phyloP scores from a whole-genome alignment of 37 sponge, comb jelly and placozoan species.

The Petrosia ficiformis region DNA sequence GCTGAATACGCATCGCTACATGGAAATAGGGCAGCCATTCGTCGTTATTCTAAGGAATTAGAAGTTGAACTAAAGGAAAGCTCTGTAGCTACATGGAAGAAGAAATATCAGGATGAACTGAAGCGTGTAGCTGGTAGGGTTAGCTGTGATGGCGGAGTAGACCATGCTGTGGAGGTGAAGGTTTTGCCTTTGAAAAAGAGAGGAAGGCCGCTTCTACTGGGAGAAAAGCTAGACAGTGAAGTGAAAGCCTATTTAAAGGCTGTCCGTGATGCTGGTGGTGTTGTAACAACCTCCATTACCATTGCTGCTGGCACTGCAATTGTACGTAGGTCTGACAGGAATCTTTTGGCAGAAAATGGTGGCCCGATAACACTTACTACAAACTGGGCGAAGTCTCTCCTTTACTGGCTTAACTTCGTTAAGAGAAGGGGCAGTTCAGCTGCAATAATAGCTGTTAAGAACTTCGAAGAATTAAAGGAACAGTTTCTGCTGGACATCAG shows the following conservation, averaged over 20 bases:
- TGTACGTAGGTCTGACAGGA: constrained; percentile 30
- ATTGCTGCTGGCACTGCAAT: constrained; percentile 47
- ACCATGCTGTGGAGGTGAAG: too few species aligned
- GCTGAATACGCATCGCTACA: constrained; percentile 1
- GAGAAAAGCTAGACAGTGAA: too few species aligned
- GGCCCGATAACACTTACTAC: constrained; percentile 26
- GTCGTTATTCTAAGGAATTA: constrained; percentile 4
- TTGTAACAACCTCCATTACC: constrained; percentile 34
- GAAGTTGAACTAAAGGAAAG: neutral
- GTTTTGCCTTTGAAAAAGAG: too few species aligned
- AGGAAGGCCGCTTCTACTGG: too few species aligned
- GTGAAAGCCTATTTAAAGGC: too few species aligned
- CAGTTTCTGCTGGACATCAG: constrained; percentile 29
- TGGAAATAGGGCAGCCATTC: neutral
- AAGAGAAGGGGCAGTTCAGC: constrained; percentile 52
- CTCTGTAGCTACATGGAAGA: constrained; percentile 7
- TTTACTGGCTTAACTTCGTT: constrained; percentile 33
- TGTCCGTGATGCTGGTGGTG: too few species aligned
- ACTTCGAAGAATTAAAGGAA: constrained; percentile 29
- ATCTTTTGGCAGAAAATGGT: constrained; percentile 29
- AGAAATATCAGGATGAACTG: neutral
- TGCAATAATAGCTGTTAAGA: constrained; percentile 16
- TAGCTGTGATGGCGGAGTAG: too few species aligned
- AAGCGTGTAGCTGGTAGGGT: too few species aligned
- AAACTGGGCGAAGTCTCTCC: constrained; percentile 56